Conservation (phyloP, 2,113 vertebrate species). For the Periophthalmus modestus region DNA sequence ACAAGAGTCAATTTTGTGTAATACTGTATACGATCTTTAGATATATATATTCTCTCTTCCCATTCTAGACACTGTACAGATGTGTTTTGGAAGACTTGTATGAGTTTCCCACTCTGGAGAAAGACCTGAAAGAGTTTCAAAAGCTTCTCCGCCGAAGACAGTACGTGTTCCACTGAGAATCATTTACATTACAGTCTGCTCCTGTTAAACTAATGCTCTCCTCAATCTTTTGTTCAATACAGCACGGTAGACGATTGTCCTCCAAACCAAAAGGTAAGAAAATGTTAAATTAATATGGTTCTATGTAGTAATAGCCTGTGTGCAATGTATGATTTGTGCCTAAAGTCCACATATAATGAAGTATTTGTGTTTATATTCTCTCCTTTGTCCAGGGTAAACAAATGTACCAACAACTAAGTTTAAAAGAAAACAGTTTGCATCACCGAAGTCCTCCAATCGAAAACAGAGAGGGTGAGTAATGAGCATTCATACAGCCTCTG, state of each 20-base stretch:
- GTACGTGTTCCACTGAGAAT: constrained; percentile 76
- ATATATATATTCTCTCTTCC: not conserved
- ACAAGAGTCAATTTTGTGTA: not conserved
- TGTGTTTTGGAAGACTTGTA: constrained; percentile 95
- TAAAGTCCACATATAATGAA: not conserved
- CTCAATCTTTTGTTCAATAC: constrained; percentile 32
- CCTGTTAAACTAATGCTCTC: not conserved
- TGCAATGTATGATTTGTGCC: not conserved
- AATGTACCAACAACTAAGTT: constrained; percentile 91
- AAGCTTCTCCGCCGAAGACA: constrained; percentile 95
- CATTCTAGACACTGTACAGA: constrained; percentile 88
- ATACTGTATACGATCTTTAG: not conserved
- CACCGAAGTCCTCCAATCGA: constrained; percentile 82
- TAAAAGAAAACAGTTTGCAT: constrained; percentile 92
- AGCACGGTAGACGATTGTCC: constrained; percentile 98
- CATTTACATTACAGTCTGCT: not conserved
- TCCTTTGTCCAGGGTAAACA: constrained; percentile 85
- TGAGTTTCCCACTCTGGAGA: constrained; percentile 92
- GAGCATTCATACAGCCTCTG: not conserved
- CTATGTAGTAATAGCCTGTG: too few relatives aligned
- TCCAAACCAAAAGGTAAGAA: constrained; percentile 81
- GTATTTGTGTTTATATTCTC: not conserved
- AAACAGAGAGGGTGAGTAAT: constrained; percentile 86
- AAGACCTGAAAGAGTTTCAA: constrained; percentile 96
- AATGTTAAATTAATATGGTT: not conserved